Conservation (phyloP, 2,797 vertebrate species). For the Centroberyx gerrardi region DNA sequence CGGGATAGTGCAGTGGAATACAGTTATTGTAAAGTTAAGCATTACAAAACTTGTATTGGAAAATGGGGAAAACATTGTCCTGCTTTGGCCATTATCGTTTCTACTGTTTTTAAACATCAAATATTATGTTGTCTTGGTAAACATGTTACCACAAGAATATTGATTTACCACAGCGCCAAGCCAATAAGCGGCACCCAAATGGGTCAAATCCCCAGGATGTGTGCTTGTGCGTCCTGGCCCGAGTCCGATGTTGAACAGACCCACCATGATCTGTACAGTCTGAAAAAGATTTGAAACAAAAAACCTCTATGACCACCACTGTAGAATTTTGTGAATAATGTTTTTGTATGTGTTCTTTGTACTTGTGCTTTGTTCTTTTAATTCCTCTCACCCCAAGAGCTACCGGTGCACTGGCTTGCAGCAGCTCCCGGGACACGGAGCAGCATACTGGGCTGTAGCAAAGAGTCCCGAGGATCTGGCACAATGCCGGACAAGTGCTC, state of each 20-base stretch:
- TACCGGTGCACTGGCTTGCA: slow-evolving; percentile 5
- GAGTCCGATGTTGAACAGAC: slow-evolving; percentile 60
- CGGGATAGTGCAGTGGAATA: no score
- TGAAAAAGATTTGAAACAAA: slow-evolving; percentile 4
- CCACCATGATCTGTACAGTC: slow-evolving; percentile 68
- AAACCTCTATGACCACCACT: accelerated
- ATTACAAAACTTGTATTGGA: no score
- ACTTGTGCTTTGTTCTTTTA: neutral
- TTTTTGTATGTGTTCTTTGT: no score
- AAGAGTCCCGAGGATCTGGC: slow-evolving; percentile 16
- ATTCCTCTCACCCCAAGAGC: slow-evolving; percentile 55
- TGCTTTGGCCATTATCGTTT: no score
- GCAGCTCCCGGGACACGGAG: neutral
- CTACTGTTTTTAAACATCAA: no score
- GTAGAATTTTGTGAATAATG: no score
- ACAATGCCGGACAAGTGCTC: slow-evolving; percentile 8
- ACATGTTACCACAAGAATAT: neutral
- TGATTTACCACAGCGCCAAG: slow-evolving; percentile 66
- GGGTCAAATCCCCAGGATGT: slow-evolving; percentile 43
- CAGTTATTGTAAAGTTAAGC: no score
- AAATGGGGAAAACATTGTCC: no score
- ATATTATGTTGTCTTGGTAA: no score
- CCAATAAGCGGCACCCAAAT: slow-evolving; percentile 74
- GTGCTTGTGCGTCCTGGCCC: slow-evolving; percentile 60
- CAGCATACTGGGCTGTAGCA: slow-evolving; percentile 5